Evolutionary conservation across 2,797 vertebrate species (phyloP), one percentile per base, ranked within the genome.

Genomic region (Halcyon leucocephala): DNA sequence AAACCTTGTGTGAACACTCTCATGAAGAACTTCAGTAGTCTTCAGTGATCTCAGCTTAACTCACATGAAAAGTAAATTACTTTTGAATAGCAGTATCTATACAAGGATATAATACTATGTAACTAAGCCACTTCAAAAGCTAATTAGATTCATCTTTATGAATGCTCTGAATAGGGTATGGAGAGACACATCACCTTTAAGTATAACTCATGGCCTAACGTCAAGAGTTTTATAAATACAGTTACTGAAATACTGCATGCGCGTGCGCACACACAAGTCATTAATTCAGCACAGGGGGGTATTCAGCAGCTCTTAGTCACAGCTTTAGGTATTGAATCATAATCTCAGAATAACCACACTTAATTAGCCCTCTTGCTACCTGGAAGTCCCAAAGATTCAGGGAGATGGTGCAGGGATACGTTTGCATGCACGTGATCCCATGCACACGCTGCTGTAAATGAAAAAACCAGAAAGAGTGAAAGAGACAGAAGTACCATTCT

Each of bases 351-450:
- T 10, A 86, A 66, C 25, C 14, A 77, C 39, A 51, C 73, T 71
- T 51, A 81, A 73, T 62, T 89, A 76, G 14, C 37, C 19, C 28
- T 71, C 41, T 46, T 54, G 42, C 37, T 46, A 61, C 54, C 37
- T 62, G 48, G 35, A 88, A 29, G 12, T 15, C 21, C 25, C 65
- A 35, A 70, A 89, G 2, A n/a, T 18, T 39, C 12, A 55, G 10
- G 41, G 46, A 66, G 17, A 57, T 35, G 35, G 29, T 24, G 10
- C 51, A 51, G 14, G 21, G 4, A 3, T 22, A 51, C 0, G 0
- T 73, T 51, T 52, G 31, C 10, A 37, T 15, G 8, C 24, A 44
- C 19, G 11, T 25, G 12, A 80, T 28, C 66, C 76, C 9, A 37
- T 10, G 33, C 12, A 61, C 13, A 58, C 18, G 29, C 5, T 13